Conservation (phyloP, 2,797 vertebrate species). For the Etheostoma nigrum region DNA sequence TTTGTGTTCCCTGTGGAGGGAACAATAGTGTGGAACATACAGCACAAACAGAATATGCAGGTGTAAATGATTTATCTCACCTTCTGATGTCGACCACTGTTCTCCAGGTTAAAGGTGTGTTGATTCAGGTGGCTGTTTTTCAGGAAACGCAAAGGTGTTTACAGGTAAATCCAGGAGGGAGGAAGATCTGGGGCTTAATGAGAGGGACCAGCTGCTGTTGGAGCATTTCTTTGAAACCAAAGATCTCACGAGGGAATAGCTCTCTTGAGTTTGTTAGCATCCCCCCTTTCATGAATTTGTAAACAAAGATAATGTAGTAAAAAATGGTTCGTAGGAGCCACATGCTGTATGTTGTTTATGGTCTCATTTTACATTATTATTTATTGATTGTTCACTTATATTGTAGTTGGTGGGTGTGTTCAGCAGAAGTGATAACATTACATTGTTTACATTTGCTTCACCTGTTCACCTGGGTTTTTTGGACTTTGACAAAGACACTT, state of each 20-base stretch:
- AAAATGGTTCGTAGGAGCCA: background rate
- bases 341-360: too few species aligned
- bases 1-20: background rate
- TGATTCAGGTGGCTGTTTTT: conserved; percentile 29
- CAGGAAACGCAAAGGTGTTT: conserved; percentile 39
- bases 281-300: background rate
- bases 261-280: background rate
- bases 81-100: conserved; percentile 3
- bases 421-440: too few species aligned
- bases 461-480: too few species aligned
- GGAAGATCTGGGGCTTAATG: conserved; percentile 37
- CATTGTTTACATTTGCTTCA: too few species aligned
- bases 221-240: conserved; percentile 14
- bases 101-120: conserved; percentile 33
- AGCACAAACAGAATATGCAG: background rate
- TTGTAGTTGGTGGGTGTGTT: too few species aligned
- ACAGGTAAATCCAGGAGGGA: conserved; percentile 22
- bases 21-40: background rate
- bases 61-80: conserved; percentile 11
- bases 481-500: too few species aligned
- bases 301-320: background rate
- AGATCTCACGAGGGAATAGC: conserved; percentile 12
- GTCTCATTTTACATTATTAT: too few species aligned
- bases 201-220: conserved; percentile 48
- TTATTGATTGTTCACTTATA: too few species aligned